A percentile compares a stretch with the other conserved stretches of the same genome.
These are phyloP conservation scores for Porites lutea DNA, from an alignment of 64 coral and sea anemone species.

Conservation along the genomic window DNA sequence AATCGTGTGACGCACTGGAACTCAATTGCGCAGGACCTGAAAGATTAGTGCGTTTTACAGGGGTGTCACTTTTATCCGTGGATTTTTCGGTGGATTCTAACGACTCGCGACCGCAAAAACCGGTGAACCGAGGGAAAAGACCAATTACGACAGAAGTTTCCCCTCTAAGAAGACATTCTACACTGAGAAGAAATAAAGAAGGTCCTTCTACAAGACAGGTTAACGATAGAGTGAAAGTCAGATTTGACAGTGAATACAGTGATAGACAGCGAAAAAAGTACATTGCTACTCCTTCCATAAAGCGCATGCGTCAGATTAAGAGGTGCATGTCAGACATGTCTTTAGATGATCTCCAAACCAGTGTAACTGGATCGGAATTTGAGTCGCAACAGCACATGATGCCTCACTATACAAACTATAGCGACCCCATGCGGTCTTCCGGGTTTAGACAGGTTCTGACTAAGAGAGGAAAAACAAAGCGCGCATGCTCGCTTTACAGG, in stretches of 20 bases:
- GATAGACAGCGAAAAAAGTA: slow-evolving; percentile 28
- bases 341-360: neutral
- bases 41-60: neutral
- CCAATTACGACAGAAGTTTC: slow-evolving; percentile 13
- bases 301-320: slow-evolving; percentile 33
- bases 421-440: slow-evolving; percentile 9
- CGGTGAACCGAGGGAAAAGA: neutral
- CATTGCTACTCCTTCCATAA: slow-evolving; percentile 13
- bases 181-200: neutral
- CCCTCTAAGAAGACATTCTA: slow-evolving; percentile 19
- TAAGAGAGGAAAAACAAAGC: neutral
- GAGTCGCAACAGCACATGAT: neutral
- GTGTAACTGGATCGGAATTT: slow-evolving; percentile 20
- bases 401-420: slow-evolving; percentile 26
- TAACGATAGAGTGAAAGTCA: neutral
- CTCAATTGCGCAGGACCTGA: neutral
- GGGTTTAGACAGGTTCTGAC: slow-evolving; percentile 27
- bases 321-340: slow-evolving; percentile 1
- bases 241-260: neutral
- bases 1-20: neutral
- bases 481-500: neutral
- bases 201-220: neutral
- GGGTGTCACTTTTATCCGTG: neutral
- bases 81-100: neutral
- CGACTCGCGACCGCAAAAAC: neutral